A percentile compares a stretch with the other conserved stretches of the same genome.
phyloP scores from a whole-genome alignment of 2,888 invertebrate species.

The Selenia dentaria region DNA sequence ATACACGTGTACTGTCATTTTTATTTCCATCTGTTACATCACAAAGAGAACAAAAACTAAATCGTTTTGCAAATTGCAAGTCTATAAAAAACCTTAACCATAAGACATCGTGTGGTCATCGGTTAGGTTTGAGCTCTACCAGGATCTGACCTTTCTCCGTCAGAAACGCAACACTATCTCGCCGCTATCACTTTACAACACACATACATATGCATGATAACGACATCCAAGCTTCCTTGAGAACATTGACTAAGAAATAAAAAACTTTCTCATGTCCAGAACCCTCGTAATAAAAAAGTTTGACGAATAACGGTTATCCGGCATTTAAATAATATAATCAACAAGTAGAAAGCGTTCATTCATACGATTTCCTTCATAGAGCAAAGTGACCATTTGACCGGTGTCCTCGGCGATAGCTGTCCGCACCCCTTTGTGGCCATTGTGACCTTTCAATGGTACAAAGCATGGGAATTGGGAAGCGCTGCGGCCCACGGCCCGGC shows the following conservation, averaged over 20 bases:
- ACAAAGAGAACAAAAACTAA: too few relatives aligned
- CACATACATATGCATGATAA: slow-evolving; percentile 10
- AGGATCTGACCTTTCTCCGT: slow-evolving; percentile 9
- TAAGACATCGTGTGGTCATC: too few relatives aligned
- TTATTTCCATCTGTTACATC: too few relatives aligned
- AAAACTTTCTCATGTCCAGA: slow-evolving; percentile 74
- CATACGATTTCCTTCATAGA: slow-evolving; percentile 75
- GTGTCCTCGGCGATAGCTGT: slow-evolving; percentile 67
- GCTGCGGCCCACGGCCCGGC: slow-evolving; percentile 19
- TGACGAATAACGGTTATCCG: slow-evolving; percentile 76
- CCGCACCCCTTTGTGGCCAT: slow-evolving; percentile 78
- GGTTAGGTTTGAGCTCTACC: too few relatives aligned
- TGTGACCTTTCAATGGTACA: slow-evolving; percentile 74
- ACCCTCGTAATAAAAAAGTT: slow-evolving; percentile 57
- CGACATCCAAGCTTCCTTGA: slow-evolving; percentile 16
- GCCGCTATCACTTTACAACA: background rate
- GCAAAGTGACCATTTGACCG: slow-evolving; percentile 81
- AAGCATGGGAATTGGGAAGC: slow-evolving; percentile 81
- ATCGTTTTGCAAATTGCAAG: too few relatives aligned
- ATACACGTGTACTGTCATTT: too few relatives aligned
- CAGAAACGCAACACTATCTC: background rate
- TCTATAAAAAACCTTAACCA: too few relatives aligned
- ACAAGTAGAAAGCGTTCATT: slow-evolving; percentile 72
- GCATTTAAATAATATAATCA: slow-evolving; percentile 81
- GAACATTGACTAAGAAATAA: slow-evolving; percentile 10